Conservation (phyloP, 2,888 invertebrate species). For the Aethes cnicana region DNA sequence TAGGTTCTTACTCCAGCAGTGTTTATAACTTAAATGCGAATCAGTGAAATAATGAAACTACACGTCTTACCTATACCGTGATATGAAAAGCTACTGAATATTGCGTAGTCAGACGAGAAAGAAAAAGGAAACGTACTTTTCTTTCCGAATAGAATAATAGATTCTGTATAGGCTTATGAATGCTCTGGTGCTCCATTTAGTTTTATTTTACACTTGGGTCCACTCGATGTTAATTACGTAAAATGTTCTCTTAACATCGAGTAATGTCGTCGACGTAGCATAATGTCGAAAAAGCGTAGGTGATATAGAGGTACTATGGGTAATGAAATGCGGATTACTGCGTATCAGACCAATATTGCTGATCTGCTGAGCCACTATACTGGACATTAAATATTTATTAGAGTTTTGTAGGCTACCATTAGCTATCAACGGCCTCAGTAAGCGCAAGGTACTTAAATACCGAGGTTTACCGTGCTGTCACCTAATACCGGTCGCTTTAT, state of each 20-base stretch:
- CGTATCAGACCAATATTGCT: conserved; percentile 43
- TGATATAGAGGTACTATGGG: conserved; percentile 6
- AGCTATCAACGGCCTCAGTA: too few relatives aligned
- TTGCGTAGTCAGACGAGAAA: conserved; percentile 37
- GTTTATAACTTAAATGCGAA: neutral
- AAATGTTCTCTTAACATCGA: conserved; percentile 35
- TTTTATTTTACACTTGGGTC: conserved; percentile 40
- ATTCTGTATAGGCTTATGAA: conserved; percentile 28
- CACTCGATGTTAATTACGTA: conserved; percentile 38
- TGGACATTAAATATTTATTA: conserved; percentile 59
- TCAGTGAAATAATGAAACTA: conserved; percentile 8
- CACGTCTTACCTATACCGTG: conserved; percentile 3
- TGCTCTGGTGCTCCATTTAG: conserved; percentile 36
- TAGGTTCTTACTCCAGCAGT: neutral
- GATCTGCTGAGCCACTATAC: conserved; percentile 49
- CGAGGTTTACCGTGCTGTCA: too few relatives aligned
- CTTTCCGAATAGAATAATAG: conserved; percentile 35
- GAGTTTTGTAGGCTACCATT: conserved; percentile 52
- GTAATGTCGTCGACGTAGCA: conserved; percentile 19
- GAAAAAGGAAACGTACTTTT: conserved; percentile 44
- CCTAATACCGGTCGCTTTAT: neutral
- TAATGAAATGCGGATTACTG: conserved; percentile 32
- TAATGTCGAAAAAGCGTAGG: conserved; percentile 15
- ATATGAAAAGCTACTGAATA: conserved; percentile 25
- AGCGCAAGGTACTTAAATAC: too few relatives aligned